These are phyloP conservation scores for Drosophila arizonae DNA, from an alignment of 1,140 invertebrate species.

Conservation along the genomic window DNA sequence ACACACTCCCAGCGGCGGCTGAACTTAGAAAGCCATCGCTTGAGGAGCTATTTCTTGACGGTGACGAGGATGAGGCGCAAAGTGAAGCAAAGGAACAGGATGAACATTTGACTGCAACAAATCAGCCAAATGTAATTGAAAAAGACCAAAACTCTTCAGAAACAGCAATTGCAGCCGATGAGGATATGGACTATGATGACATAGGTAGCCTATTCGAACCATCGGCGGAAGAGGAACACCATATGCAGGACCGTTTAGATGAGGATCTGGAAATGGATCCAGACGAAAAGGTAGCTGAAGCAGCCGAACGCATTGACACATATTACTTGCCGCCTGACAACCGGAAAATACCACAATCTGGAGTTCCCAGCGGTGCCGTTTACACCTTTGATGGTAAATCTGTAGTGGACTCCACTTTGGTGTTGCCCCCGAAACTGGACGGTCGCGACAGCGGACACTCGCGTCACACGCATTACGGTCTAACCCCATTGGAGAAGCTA, in stretches of 20 bases:
- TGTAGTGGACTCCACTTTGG: conserved; percentile 86
- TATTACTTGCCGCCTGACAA: conserved; percentile 87
- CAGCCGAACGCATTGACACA: conserved; percentile 87
- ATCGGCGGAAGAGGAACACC: conserved; percentile 44
- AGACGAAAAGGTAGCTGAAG: conserved; percentile 86
- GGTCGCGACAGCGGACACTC: conserved; percentile 73
- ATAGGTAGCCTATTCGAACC: conserved; percentile 47
- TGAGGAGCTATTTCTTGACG: conserved; percentile 53
- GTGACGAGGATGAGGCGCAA: conserved; percentile 12
- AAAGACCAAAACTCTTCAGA: conserved; percentile 15
- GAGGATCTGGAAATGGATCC: conserved; percentile 78
- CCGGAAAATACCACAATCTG: conserved; percentile 81
- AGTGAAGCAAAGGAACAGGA: conserved; percentile 18
- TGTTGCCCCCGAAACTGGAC: conserved; percentile 84
- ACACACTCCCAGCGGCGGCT: conserved; percentile 50
- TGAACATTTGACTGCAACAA: conserved; percentile 8
- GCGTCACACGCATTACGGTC: conserved; percentile 84
- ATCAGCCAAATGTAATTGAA: not conserved
- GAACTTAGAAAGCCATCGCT: conserved; percentile 76
- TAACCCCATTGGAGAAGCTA: conserved; percentile 85
- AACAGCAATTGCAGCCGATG: not conserved
- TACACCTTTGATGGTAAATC: conserved; percentile 89
- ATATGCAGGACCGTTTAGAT: conserved; percentile 19
- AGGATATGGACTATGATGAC: conserved; percentile 39
- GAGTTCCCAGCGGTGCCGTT: conserved; percentile 84